Evolutionary conservation across 2,797 vertebrate genomes (phyloP).

Genomic region (Champsocephalus esox): DNA sequence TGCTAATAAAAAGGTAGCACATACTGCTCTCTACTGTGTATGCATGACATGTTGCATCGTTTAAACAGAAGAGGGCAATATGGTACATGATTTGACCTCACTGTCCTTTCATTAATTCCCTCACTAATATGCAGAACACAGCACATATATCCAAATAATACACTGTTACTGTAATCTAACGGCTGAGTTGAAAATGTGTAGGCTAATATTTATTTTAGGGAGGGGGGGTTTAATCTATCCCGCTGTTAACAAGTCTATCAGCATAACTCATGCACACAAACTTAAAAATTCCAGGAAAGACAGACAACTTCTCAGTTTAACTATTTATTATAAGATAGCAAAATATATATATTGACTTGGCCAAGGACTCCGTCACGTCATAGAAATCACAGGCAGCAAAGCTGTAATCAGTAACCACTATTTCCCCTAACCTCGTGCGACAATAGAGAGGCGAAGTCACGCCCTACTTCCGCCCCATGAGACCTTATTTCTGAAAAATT

Average conservation of each 20-base stretch:
- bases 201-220: neutral
- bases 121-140: constrained; percentile 27
- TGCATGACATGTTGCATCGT: constrained; percentile 50
- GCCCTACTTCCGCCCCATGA: no score
- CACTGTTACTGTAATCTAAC: neutral
- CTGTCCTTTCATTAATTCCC: constrained; percentile 34
- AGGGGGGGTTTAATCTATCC: neutral
- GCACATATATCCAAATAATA: constrained; percentile 2
- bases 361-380: no score
- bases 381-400: no score
- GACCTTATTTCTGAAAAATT: no score
- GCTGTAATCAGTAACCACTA: no score
- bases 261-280: neutral
- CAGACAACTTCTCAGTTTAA: no score
- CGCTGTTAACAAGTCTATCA: neutral
- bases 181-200: neutral
- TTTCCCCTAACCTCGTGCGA: no score
- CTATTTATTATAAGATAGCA: no score
- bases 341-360: no score
- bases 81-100: constrained; percentile 55
- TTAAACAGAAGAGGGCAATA: constrained; percentile 80
- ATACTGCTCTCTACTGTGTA: constrained; percentile 1
- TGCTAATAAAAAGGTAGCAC: neutral
- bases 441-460: no score
- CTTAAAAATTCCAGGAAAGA: no score